A percentile compares a stretch with the other conserved stretches of the same genome.
phyloP scores from a whole-genome alignment of 2,888 invertebrate species.

The Mimachlamys varia region DNA sequence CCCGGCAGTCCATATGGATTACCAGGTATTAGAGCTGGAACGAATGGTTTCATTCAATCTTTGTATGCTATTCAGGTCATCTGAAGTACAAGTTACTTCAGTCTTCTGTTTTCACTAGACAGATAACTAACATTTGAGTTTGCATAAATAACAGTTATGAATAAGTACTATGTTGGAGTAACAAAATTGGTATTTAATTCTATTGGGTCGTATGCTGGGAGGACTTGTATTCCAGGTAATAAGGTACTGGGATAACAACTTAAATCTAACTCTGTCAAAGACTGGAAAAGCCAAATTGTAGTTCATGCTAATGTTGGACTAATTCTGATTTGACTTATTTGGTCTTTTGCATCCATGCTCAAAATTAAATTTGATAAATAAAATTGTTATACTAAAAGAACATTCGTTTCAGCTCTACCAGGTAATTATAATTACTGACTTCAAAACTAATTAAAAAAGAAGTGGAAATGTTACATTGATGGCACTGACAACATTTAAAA shows the following conservation, averaged over 20 bases:
- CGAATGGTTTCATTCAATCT: conserved; percentile 5
- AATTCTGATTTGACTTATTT: too few species aligned
- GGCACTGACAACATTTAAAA: not conserved
- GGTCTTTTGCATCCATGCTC: too few species aligned
- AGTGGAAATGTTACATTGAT: not conserved
- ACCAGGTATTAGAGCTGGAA: conserved; percentile 68
- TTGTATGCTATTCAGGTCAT: not conserved
- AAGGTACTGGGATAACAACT: too few species aligned
- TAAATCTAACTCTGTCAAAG: too few species aligned
- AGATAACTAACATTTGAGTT: not conserved
- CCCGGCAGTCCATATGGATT: conserved; percentile 79
- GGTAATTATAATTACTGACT: not conserved
- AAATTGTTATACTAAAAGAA: not conserved
- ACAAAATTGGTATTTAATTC: too few species aligned
- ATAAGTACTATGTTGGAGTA: too few species aligned
- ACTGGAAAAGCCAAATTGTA: too few species aligned
- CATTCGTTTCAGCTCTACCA: conserved; percentile 36
- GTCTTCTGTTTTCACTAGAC: not conserved
- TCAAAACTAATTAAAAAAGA: not conserved
- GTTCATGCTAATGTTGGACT: too few species aligned
- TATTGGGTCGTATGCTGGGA: too few species aligned
- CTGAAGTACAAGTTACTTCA: not conserved
- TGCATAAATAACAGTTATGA: too few species aligned
- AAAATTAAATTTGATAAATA: too few species aligned
- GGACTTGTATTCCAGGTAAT: too few species aligned